Base-by-base conservation (phyloP, 2,888 invertebrate genomes). In the Oscheius onirici region DNA sequence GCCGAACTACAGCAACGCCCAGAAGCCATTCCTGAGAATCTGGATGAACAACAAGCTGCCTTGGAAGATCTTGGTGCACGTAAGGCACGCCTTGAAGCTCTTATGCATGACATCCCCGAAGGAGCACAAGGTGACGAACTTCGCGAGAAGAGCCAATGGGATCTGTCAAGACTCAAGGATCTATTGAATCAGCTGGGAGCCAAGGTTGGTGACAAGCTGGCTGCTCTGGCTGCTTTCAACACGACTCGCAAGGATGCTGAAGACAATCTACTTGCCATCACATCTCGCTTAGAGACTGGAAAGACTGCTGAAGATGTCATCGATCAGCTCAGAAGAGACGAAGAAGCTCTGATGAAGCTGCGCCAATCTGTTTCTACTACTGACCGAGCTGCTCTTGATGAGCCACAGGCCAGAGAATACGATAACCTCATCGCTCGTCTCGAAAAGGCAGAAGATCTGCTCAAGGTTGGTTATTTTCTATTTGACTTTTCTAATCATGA, bases 181-280 rank as follows among this genome's bases (percentile, higher is more conserved):
- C 67, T 75, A 34, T 65, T 78, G 68, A 73, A 73, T 61, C 58
- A 72, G 46, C 71, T 79, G 26, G 74, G 73, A 44, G 72, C 67
- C 51, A 75, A 73, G 24, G 73, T 79, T 61, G 79, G 77, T 26
- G 77, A 79, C 72, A 77, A 77, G 51, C 54, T 77, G 40, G 77
- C 77, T 44, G 77, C 79, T 60, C 77, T 77, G 55, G 79, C 77
- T 28, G 72, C 77, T 20, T 77, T 77, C 77, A 76, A 73, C 26
- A 74, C 77, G 13, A 73, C 76, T 63, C 74, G 78, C 60, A 79
- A 77, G 69, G 74, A 76, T n/a, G 74, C 75, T 51, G 79, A 78
- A 68, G 74, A 74, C 28, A 49, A 74, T 40, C 73, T 75, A n/a
- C 69, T 75, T 55, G 73, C 70, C 46, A 71, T 75, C 61, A 73